Base-by-base conservation (phyloP, 2,888 invertebrate species). In the Mimas tiliae region DNA sequence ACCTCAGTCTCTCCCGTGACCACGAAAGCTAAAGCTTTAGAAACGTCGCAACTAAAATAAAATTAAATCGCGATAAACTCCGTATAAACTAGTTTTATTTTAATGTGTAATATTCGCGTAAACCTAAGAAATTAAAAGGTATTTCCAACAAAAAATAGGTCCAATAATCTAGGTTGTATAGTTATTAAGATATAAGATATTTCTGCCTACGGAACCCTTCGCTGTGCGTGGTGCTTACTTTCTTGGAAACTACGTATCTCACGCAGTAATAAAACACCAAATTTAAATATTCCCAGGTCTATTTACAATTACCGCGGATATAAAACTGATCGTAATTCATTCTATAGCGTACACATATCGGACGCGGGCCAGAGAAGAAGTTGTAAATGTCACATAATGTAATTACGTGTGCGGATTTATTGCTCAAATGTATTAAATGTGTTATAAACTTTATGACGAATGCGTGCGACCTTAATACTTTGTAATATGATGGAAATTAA, bases 351-450 rank as follows among this genome's bases (percentile, higher is more conserved):
- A 42, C 11, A 58, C 58, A 42, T 34, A 50, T 19, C 19, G 8
- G 58, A 51, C 51, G 19, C 34, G 50, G 51, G 34, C 42, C 64
- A 64, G 48, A 65, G 52, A 48, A 55, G 45, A 55, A 50, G 38
- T 19, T 58, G 58, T 65, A 62, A 65, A 62, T 50, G 65, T 58
- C 62, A 62, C 48, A 34, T 50, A 50, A 34, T 47, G 65, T 65
- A 65, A 62, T 65, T 65, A 62, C 38, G 19, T 45, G 14, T 12
- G 50, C 11, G 33, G 65, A 58, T 65, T 65, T 65, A 58, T 42
- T 12, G 42, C 34, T 38, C 52, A 12, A 34, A 58, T 58, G n/a
- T 53, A 38, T 58, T n/a, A n/a, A 34, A 38, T 55, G 51, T 51
- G 51, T 19, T 51, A 52, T 52, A 52, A 52, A 52, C 11, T 38